Evolutionary conservation across 2,797 vertebrate genomes (phyloP), one percentile per base, ranked within the genome.

Genomic region (Avahi laniger): DNA sequence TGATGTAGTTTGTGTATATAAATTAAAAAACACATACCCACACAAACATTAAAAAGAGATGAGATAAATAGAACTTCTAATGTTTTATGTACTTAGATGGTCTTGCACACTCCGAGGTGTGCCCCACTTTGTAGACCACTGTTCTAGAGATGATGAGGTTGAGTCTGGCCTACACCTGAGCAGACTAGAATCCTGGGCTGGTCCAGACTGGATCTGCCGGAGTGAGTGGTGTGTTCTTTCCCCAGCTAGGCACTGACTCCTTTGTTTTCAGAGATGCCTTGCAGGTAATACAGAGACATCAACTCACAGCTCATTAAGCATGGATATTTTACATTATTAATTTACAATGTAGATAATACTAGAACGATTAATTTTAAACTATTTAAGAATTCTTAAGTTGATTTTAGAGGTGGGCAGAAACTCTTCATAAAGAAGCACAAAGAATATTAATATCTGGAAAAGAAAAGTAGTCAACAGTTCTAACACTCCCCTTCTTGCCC

Each of bases 281-380:
- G n/a, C 10, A 48, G 48, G 46, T 67, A 94, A n/a, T 78, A 30
- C 20, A 96, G 70, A 85, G 54, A 38, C 5, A 48, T 57, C 50
- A 81, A 35, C 69, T 93, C 35, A 48, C 2, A 69, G 12, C 22
- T 89, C 65, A 84, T 13, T 86, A 24, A 11, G 89, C 6, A 10
- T 9, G 28, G 30, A 43, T 81, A 35, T 85, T 91, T 84, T 67
- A 26, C 33, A 65, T 43, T 72, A 50, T 48, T 30, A 81, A 92
- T 90, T 90, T 75, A 91, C 1, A 65, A 63, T 30, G 70, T 2
- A 48, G 41, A 80, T 3, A 54, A 96, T 88, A 92, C 17, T 20
- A 70, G 63, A 93, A 93, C 13, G 91, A 46, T 63, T n/a, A 82
- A 52, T 65, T 86, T 94, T 57, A 86, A 91, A 65, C 94, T 89